Percentiles rank a stretch among this genome's conserved stretches.
phyloP scores from a whole-genome alignment of 2,113 vertebrate species.

The Callionymus lyra region DNA sequence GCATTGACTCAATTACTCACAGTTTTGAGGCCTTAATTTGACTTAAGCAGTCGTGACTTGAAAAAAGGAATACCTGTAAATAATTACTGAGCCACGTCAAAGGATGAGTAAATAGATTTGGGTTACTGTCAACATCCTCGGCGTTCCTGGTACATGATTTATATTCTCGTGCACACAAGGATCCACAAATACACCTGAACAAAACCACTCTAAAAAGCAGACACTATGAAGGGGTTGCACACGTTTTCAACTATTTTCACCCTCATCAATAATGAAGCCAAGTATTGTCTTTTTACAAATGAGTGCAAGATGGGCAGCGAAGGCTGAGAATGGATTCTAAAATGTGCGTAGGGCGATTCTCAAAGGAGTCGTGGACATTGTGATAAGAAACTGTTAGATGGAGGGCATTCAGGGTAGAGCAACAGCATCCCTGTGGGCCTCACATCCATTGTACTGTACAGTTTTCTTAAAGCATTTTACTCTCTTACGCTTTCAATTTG shows the following conservation, averaged over 20 bases:
- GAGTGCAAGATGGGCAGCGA: background rate
- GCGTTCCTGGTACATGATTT: too few species aligned
- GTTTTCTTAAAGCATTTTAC: slow-evolving; percentile 30
- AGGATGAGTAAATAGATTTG: too few species aligned
- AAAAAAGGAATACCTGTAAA: too few species aligned
- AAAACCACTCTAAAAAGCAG: too few species aligned
- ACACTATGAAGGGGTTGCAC: too few species aligned
- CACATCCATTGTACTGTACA: slow-evolving; percentile 12
- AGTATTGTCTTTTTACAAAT: slow-evolving; percentile 2
- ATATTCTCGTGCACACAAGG: too few species aligned
- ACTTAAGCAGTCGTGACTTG: too few species aligned
- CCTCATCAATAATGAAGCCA: background rate
- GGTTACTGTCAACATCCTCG: too few species aligned
- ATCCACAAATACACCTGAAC: too few species aligned
- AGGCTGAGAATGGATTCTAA: slow-evolving; percentile 3
- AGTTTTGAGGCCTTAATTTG: too few species aligned
- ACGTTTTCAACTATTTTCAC: background rate
- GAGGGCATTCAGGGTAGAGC: slow-evolving; percentile 13
- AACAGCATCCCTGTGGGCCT: background rate
- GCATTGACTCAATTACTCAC: too few species aligned
- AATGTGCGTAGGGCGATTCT: slow-evolving; percentile 11
- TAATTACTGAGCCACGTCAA: too few species aligned
- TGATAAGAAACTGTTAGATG: slow-evolving; percentile 17
- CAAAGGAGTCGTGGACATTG: slow-evolving; percentile 10
- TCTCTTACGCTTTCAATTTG: slow-evolving; percentile 3